Evolutionary conservation across 2,888 invertebrate species (phyloP), one percentile per base, ranked within the genome.

Genomic region (Euspilapteryx auroguttella): DNA sequence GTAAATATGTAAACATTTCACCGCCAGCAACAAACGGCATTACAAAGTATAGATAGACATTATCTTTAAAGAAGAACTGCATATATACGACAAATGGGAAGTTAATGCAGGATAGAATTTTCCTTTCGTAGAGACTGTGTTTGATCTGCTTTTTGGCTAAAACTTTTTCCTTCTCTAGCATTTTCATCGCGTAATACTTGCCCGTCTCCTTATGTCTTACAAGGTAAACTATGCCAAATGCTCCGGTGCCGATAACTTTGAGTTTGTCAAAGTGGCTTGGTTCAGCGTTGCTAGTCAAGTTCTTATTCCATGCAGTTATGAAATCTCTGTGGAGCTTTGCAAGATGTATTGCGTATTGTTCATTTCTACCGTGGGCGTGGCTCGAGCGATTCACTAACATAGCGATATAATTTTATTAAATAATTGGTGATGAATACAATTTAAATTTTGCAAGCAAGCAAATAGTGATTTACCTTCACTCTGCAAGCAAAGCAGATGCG

Each of bases 61-160:
- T 88, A 49, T 94, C 91, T 75, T 93, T 93, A 62, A 88, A 89
- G 41, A 83, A 88, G 59, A 80, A 90, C 44, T 91, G 86, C 80
- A 96, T 81, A 42, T 82, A 81, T 33, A 97, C 86, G 14, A 94
- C 77, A 57, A 96, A 95, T 0, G 94, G 94, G 64, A 94, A 96
- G 38, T 82, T 82, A 25, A 96, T 78, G 13, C 89, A 83, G 45
- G 88, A 86, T 32, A 98, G 78, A 31, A 97, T 89, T 45, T 84
- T 83, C 54, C 94, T 94, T 64, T 98, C 98, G 49, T 89, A 88
- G 44, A 85, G 78, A 12, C 91, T 92, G 61, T 97, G 95, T 31
- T 85, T 83, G 12, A 95, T 81, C 69, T 94, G 94, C 55, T 92
- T 94, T 42, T 86, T 79, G 59, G 89, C 90, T 1, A 95, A 81